Evolutionary conservation across 2,888 invertebrate genomes (phyloP), one percentile per base, ranked within the genome.

Genomic region (Campoplex nolae): DNA sequence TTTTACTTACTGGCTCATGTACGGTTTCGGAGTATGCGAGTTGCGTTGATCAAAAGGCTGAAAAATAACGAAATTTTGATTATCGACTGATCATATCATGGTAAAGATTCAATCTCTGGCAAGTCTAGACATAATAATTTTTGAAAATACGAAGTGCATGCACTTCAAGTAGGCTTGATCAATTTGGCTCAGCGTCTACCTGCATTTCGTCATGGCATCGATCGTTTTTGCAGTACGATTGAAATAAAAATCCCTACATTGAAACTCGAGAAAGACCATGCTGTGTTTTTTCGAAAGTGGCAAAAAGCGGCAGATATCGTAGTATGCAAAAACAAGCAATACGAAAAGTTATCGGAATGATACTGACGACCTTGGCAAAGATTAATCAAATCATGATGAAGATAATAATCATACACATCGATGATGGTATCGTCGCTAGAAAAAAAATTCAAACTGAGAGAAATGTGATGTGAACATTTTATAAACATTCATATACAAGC

Each of bases 1-100:
- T 35, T 65, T n/a, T 84, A 95, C 96, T 95, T 95, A 98, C 98
- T 97, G 97, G 89, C 97, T 97, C 96, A 98, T 97, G 93, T 97
- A 97, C 74, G 97, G 97, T 95, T 97, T 97, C 32, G 96, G 95
- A 45, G 95, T 94, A 93, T 95, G 97, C 95, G 95, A 97, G 95
- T 95, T 97, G 65, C 94, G 93, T 79, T 94, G 95, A 94, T 97
- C 97, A 94, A 97, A 95, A 91, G 96, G 96, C 97, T 97, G 94
- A 62, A 95, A 87, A 78, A 76, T 13, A 32, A 62, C 4, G 16
- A 32, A 62, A 32, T 32, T 32, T 62, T 62, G 1, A 62, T 16
- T 32, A 16, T 32, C 16, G 7, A 32, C 32, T 32, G 4, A 62
- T 13, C 62, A 32, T 16, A 8, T 18, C 71, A 62, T 68, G 9